Base-by-base conservation (phyloP, 2,113 vertebrate species). In the Orientallactaga bullata region DNA sequence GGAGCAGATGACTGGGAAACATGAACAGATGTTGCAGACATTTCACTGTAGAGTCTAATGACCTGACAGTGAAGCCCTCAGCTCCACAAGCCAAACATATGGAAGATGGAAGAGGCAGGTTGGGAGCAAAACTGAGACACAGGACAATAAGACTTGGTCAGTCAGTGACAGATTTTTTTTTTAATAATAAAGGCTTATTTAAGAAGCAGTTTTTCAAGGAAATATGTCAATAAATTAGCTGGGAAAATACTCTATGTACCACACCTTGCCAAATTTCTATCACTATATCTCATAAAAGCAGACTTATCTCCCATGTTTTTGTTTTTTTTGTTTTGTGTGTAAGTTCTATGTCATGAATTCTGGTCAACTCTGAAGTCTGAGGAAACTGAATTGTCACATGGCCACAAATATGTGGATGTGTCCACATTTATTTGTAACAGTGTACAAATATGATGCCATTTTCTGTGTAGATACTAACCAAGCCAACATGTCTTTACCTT, bases 51-150 rank as follows among this genome's bases (percentile, higher is more conserved):
- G 51, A 55, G 26, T 83, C 63, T 72, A 35, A 93, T 74, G 55
- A 68, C 32, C 60, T 96, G 93, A 71, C 66, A 93, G 39, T 90
- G 23, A 30, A 0, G 0, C 55, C 24, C 21, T 90, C 20, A 37
- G 71, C 3, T 42, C 42, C 78, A 23, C 2, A 68, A 79, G 60
- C 78, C 78, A 93, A 79, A 93, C 79, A 92, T 55, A 47, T 94
- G 85, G 60, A 95, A 95, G 28, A 47, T 94, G 85, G 60, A 95
- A 95, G 28, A 60, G 42, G 7, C 73, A 95, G 83, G 7, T 13
- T 91, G 61, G 60, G 32, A 94, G 65, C 20, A 89, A 80, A 90
- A 18, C 3, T 68, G 68, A 91, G 51, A 30, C 16, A 42, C 26
- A 86, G 58, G 79, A 68, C 18, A 63, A 1, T 4, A 93, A 78